phyloP scores from a whole-genome alignment of 2,888 invertebrate species.

The Ophonus ardosiacus region DNA sequence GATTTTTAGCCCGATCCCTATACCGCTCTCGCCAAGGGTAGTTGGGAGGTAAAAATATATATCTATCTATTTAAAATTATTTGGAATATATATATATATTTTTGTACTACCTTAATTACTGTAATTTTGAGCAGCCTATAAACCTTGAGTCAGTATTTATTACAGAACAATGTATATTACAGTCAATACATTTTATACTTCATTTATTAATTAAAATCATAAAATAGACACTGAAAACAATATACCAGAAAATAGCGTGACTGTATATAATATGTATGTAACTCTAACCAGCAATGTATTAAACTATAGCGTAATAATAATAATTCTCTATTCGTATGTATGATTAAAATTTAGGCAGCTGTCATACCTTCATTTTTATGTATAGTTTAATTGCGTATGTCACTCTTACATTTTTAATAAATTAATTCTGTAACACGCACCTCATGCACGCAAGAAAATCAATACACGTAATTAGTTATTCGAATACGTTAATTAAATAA shows the following conservation, averaged over 20 bases:
- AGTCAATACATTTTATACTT: too few relatives aligned
- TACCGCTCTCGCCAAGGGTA: too few relatives aligned
- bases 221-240: too few relatives aligned
- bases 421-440: constrained; percentile 59
- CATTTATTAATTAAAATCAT: too few relatives aligned
- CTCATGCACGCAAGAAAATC: constrained; percentile 50
- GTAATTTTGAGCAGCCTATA: too few relatives aligned
- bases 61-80: too few relatives aligned
- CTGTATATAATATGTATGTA: background rate
- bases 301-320: background rate
- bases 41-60: too few relatives aligned
- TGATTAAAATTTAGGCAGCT: constrained; percentile 2
- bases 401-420: constrained; percentile 59
- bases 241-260: background rate
- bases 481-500: constrained; percentile 63
- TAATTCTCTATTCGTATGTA: background rate
- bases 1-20: too few relatives aligned
- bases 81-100: too few relatives aligned
- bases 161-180: too few relatives aligned
- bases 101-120: too few relatives aligned
- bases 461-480: constrained; percentile 60
- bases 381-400: constrained; percentile 40
- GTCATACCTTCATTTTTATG: constrained; percentile 20
- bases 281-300: background rate
- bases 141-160: too few relatives aligned